Evolutionary conservation across 2,113 vertebrate species (phyloP).

Genomic region (Petaurus breviceps): DNA sequence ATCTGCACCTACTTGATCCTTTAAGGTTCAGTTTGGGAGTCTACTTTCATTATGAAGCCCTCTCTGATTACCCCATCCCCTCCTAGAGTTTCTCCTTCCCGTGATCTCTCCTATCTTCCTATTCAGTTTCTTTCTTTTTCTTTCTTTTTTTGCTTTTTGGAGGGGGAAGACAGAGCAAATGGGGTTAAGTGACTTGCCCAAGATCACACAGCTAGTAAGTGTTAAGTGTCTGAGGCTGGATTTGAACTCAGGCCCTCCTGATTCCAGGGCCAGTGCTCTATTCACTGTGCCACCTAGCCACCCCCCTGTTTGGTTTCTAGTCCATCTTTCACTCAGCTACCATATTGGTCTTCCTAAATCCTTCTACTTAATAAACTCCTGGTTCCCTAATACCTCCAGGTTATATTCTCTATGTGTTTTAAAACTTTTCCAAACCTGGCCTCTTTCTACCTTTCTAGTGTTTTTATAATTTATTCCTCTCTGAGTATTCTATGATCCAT

Average conservation of each 20-base stretch:
- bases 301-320: background rate
- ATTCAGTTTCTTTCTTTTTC: background rate
- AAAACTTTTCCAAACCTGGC: too few species aligned
- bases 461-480: background rate
- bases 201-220: too few species aligned
- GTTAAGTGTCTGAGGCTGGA: too few species aligned
- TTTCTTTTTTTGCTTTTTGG: too few species aligned
- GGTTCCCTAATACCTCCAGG: background rate
- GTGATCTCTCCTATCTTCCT: background rate
- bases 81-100: background rate
- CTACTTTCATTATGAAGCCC: background rate
- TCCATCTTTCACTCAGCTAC: background rate
- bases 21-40: background rate
- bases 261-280: too few species aligned
- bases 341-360: background rate
- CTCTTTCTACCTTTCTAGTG: background rate
- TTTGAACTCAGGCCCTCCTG: too few species aligned
- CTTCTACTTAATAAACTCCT: background rate
- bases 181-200: too few species aligned
- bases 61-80: background rate
- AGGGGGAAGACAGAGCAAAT: too few species aligned
- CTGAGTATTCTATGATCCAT: background rate
- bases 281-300: too few species aligned
- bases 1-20: background rate
- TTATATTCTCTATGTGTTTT: background rate